Conservation (phyloP, 37 sponge, comb jelly and placozoan genomes). For the Halisarca cf. caerulea region DNA sequence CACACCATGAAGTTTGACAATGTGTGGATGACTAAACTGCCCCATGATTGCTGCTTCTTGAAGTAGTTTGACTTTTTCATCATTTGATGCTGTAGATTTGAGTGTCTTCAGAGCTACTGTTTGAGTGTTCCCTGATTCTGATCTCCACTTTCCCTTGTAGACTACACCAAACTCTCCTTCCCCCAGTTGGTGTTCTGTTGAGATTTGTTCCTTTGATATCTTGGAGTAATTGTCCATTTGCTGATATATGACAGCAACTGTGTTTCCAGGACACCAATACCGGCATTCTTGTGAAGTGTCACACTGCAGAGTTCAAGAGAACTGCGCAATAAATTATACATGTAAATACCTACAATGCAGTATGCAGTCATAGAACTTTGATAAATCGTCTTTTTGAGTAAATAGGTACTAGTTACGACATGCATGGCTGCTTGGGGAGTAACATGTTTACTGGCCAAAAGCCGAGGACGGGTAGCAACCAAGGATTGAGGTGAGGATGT, state of each 20-base stretch:
- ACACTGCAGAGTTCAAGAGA: no score
- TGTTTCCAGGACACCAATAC: slow-evolving; percentile 4
- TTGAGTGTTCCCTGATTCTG: background rate
- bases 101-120: slow-evolving; percentile 22
- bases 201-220: background rate
- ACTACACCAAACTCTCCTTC: slow-evolving; percentile 25
- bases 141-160: slow-evolving; percentile 16
- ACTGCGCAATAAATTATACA: no score
- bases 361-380: no score
- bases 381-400: no score
- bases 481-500: no score
- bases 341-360: no score
- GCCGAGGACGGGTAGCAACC: no score
- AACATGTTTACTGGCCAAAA: no score
- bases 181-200: background rate
- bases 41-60: slow-evolving; percentile 30
- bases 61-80: slow-evolving; percentile 9
- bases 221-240: background rate
- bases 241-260: background rate
- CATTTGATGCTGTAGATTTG: slow-evolving; percentile 12
- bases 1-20: slow-evolving; percentile 10
- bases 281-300: no score
- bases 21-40: slow-evolving; percentile 26
- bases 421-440: no score
- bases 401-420: no score